Percentiles rank a stretch among this genome's conserved stretches.
These are phyloP conservation scores for Malthinus seriepunctatus DNA, from an alignment of 2,888 invertebrate genomes.

Conservation along the genomic window DNA sequence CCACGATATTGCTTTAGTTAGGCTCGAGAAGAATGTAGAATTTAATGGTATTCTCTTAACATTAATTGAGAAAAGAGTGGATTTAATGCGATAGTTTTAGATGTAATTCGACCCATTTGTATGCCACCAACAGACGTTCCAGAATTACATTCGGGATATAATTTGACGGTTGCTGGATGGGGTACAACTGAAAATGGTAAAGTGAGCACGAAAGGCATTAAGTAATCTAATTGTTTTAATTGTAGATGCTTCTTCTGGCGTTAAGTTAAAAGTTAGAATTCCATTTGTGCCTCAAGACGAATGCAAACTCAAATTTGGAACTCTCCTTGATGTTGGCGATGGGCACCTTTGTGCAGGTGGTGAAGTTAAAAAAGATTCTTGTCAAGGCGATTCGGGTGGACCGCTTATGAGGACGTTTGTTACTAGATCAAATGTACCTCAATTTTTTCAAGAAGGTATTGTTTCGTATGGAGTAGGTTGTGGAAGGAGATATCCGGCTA, in stretches of 20 bases:
- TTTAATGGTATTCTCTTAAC: constrained; percentile 50
- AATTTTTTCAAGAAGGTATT: constrained; percentile 56
- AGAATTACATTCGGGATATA: constrained; percentile 2
- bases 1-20: constrained; percentile 54
- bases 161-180: constrained; percentile 25
- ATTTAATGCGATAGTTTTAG: constrained; percentile 32
- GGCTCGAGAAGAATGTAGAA: constrained; percentile 53
- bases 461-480: constrained; percentile 60
- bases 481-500: constrained; percentile 61
- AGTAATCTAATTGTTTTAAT: not conserved
- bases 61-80: not conserved
- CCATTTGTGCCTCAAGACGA: constrained; percentile 5
- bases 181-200: constrained; percentile 17
- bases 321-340: not conserved
- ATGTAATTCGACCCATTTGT: constrained; percentile 61
- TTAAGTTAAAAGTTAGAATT: constrained; percentile 14
- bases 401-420: constrained; percentile 64
- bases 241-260: constrained; percentile 39
- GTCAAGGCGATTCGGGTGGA: constrained; percentile 57
- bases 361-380: constrained; percentile 64
- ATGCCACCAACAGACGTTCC: constrained; percentile 50
- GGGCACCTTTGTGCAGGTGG: constrained; percentile 72
- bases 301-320: constrained; percentile 1
- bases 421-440: constrained; percentile 37
- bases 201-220: not conserved